Base-by-base conservation (phyloP, 2,888 invertebrate genomes). In the Muscina levida region DNA sequence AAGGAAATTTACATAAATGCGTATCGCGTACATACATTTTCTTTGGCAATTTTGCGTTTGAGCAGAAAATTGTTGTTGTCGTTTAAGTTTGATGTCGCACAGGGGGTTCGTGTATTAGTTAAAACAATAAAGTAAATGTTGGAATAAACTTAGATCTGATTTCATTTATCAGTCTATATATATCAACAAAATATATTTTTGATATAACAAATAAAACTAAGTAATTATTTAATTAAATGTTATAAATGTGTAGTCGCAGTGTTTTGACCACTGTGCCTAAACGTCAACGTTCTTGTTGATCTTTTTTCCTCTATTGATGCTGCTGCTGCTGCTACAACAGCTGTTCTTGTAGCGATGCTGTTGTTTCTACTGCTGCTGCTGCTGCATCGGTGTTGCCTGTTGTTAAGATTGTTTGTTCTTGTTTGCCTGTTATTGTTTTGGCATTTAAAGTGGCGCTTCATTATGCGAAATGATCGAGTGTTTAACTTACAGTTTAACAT, bases 391-490 rank as follows among this genome's bases (percentile, higher is more conserved):
- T 77, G 68, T 74, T 73, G 22, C 42, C 44, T 31, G 4, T 31
- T 17, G 66, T 72, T 68, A 66, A 53, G 26, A 67, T 39, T 79
- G 75, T 51, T 31, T 31, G 31, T 31, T 31, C 31, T 31, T 79
- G 67, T 31, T 31, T 75, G 46, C 65, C 8, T 68, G 76, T 77
- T 67, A 80, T 65, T 77, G 77, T 75, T 73, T 83, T 84, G 84
- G 84, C 81, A 84, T 84, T 84, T 83, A 82, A 84, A 84, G 84
- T 84, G 84, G 84, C 84, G 84, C 84, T 84, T 84, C 83, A 84
- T 84, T 84, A 84, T 83, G 82, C 84, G 80, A 82, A 82, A 83
- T 83, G 83, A 84, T 82, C 83, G 83, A 83, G 82, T 83, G 82
- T 80, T 81, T 82, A 79, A 77, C 75, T 79, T 77, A 76, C 72